phyloP scores from a whole-genome alignment of 2,113 vertebrate genomes.

The Carassius carassius region DNA sequence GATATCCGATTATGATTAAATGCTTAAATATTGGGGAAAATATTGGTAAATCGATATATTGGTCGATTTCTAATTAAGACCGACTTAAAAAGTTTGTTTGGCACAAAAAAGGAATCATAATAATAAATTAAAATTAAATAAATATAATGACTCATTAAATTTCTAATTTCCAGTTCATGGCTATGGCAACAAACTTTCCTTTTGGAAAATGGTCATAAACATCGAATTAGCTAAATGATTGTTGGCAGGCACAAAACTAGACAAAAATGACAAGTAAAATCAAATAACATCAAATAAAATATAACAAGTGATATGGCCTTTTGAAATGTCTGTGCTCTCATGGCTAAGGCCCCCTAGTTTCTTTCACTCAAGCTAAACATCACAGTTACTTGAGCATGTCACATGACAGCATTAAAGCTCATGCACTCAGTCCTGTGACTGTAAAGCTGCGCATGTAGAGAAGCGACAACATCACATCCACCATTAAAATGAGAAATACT shows the following conservation, averaged over 20 bases:
- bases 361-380: not conserved
- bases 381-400: not conserved
- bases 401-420: slow-evolving; percentile 10
- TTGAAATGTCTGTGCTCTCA: not conserved
- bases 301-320: not conserved
- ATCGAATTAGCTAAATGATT: not conserved
- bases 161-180: no score
- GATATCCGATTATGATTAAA: no score
- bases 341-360: not conserved
- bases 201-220: not conserved
- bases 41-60: no score
- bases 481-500: no score
- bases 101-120: no score
- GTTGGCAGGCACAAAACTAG: not conserved
- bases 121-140: no score
- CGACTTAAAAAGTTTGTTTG: no score
- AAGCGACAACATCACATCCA: not conserved
- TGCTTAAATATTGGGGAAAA: no score
- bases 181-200: no score
- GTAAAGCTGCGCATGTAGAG: not conserved
- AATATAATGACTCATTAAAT: no score
- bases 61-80: no score
- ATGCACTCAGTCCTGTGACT: slow-evolving; percentile 14
- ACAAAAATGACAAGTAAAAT: not conserved
- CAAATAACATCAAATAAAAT: not conserved